These are phyloP conservation scores for Sinocyclocheilus anophthalmus DNA, from an alignment of 2,113 vertebrate genomes.

Conservation along the genomic window DNA sequence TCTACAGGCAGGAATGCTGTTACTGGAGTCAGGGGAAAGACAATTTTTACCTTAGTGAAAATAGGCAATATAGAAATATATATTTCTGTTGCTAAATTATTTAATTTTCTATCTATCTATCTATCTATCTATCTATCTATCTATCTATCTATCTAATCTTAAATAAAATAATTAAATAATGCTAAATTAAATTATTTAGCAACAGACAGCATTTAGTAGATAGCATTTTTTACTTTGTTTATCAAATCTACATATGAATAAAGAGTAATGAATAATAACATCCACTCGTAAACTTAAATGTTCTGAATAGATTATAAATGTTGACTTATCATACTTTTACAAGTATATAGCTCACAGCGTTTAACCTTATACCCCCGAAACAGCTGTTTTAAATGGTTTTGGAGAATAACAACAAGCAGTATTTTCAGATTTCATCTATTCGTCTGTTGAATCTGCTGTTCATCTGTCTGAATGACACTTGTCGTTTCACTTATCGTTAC, in stretches of 20 bases:
- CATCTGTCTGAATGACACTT: not conserved
- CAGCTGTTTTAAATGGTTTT: not conserved
- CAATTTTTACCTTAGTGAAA: conserved; percentile 35
- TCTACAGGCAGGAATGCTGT: not conserved
- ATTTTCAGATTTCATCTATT: not conserved
- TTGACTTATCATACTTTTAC: not conserved
- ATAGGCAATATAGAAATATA: conserved; percentile 48
- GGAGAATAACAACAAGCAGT: not conserved
- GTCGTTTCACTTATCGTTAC: not conserved
- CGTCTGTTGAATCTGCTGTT: not conserved
- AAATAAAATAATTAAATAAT: too few relatives aligned
- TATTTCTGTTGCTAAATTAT: too few relatives aligned
- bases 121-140: too few relatives aligned
- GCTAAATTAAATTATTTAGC: too few relatives aligned
- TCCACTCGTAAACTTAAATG: not conserved
- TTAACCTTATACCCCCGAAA: not conserved
- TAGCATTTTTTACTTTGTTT: not conserved
- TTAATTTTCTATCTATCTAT: too few relatives aligned
- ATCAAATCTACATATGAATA: not conserved
- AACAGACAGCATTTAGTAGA: not conserved
- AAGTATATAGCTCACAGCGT: not conserved
- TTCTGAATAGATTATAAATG: not conserved
- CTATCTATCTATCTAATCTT: too few relatives aligned
- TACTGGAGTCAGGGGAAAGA: not conserved
- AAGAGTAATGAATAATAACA: not conserved